A percentile compares a stretch with the other conserved stretches of the same genome.
Conservation (phyloP, 2,113 vertebrate species). For the Nycticryphes semicollaris region DNA sequence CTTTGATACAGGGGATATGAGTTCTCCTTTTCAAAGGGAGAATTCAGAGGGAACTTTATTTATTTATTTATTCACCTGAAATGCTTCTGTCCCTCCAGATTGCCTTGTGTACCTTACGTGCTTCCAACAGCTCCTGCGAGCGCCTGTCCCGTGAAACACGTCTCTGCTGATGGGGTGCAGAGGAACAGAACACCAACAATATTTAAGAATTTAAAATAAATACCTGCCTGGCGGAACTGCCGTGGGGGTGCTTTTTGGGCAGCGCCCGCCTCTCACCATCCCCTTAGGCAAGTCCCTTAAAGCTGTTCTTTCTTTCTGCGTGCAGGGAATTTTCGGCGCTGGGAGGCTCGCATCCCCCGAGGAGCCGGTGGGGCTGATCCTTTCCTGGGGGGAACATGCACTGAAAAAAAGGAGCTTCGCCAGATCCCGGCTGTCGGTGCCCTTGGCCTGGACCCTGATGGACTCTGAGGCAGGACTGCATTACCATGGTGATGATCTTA, state of each 20-base stretch:
- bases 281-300: background rate
- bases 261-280: accelerated
- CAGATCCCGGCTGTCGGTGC: slow-evolving; percentile 48
- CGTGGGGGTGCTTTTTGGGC: background rate
- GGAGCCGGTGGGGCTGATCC: slow-evolving; percentile 29
- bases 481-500: slow-evolving; percentile 89
- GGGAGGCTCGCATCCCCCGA: background rate
- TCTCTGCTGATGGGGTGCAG: background rate
- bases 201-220: background rate
- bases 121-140: background rate
- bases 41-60: background rate
- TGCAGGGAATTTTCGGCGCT: slow-evolving; percentile 59
- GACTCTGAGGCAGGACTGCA: slow-evolving; percentile 51
- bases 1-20: accelerated
- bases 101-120: background rate
- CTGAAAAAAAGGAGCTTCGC: slow-evolving; percentile 27
- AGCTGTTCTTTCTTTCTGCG: background rate
- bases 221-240: background rate
- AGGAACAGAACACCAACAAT: background rate
- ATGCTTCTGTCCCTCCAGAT: background rate
- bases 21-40: background rate
- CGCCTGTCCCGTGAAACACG: background rate
- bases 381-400: slow-evolving; percentile 38
- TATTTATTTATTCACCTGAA: background rate
- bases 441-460: slow-evolving; percentile 61